Evolutionary conservation across 2,113 vertebrate species (phyloP), one percentile per base, ranked within the genome.

Genomic region (Buteo buteo): DNA sequence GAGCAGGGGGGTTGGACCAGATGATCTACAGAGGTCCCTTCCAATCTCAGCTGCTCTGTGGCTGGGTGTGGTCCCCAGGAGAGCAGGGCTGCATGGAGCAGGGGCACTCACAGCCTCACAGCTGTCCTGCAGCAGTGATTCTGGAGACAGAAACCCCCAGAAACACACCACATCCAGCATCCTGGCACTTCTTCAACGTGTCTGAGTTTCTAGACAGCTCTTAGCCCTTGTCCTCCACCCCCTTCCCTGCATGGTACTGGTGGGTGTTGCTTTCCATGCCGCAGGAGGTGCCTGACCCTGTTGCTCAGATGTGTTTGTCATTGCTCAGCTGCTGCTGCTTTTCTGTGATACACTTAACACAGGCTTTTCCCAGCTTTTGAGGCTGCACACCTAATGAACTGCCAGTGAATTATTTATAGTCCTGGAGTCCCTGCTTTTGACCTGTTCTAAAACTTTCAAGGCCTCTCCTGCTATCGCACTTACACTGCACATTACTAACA

Each of bases 181-280:
- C 34, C 24, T 54, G 61, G 10, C 45, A 32, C 38, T 84, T 47
- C 20, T 90, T 78, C 42, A 29, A n/a, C 34, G 29, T 40, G 19
- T 34, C 45, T 42, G 69, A 74, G 38, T 16, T 87, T 62, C 69
- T 58, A 74, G 65, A 16, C 15, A 50, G 77, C 69, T 40, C 34
- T 36, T 16, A 36, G 64, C 28, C n/a, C 16, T 34, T 3, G 19
- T 31, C 25, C 8, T 71, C 52, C 52, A 29, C 6, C 4, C 20
- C 16, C 25, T 52, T 81, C 50, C 34, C 40, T 11, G 15, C 0
- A 0, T 5, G 3, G 49, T 1, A 13, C 54, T 4, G 4, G 36
- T 13, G 1, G 15, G 65, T 59, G 73, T 16, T 91, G 70, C 65
- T 84, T 84, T 93, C 81, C 38, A 78, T 2, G 2, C 47, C 0